Evolutionary conservation across 2,888 invertebrate genomes (phyloP).

Genomic region (Philonicus albiceps): DNA sequence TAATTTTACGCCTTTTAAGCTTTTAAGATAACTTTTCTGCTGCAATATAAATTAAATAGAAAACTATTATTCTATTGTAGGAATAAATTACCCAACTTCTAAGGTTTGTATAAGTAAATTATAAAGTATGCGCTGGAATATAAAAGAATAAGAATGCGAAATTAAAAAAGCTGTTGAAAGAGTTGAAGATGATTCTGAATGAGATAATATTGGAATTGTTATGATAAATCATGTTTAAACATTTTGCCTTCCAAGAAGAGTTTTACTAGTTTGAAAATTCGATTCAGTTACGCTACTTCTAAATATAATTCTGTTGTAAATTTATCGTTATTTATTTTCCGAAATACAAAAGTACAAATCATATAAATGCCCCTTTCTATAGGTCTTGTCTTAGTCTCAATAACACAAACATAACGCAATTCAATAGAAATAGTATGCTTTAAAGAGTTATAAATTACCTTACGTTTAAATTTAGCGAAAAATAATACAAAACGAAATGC

Average conservation of each 20-base stretch:
- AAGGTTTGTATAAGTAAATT: background rate
- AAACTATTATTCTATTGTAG: background rate
- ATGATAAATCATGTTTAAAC: background rate
- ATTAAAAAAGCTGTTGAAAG: background rate
- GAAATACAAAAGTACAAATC: slow-evolving; percentile 41
- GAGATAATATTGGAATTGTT: background rate
- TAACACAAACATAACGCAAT: slow-evolving; percentile 7
- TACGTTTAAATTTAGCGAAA: background rate
- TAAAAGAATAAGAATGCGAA: background rate
- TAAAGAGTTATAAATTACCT: background rate
- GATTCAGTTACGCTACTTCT: background rate
- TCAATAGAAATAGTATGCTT: background rate
- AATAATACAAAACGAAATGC: background rate
- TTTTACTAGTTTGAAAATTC: background rate
- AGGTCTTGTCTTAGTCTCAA: slow-evolving; percentile 16
- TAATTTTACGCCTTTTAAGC: background rate
- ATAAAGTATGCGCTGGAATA: background rate
- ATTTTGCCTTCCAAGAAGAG: background rate
- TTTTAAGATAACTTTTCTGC: background rate
- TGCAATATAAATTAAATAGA: background rate
- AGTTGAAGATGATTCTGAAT: background rate
- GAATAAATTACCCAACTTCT: background rate
- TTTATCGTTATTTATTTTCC: slow-evolving; percentile 19
- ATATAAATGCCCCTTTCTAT: slow-evolving; percentile 13
- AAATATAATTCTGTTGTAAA: slow-evolving; percentile 8